Evolutionary conservation across 2,113 vertebrate genomes (phyloP), one percentile per base, ranked within the genome.

Genomic region (Chinchilla lanigera): DNA sequence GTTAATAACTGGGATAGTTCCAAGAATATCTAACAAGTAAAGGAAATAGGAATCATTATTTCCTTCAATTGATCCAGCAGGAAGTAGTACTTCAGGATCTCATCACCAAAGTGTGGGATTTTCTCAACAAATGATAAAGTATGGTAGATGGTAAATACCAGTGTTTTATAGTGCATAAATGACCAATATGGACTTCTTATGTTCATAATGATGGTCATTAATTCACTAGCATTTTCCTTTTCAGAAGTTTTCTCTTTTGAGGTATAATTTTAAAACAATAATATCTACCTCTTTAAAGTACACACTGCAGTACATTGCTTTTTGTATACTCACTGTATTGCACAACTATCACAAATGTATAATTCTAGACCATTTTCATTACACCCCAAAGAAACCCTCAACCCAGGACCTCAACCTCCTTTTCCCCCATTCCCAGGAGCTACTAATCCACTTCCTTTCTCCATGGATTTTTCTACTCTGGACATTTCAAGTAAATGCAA

Each of bases 41-140:
- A 90, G 73, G 26, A 73, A 85, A 80, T 26, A 11, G 20, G 22
- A 86, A 77, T 54, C 12, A n/a, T 82, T 58, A 86, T 71, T 88
- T 84, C 20, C 13, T 83, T 30, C 20, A 41, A 69, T 58, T 54
- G 28, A 67, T 56, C 86, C 60, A 81, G 30, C 61, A 90, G 35
- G 26, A 96, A 94, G 26, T 58, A 75, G 26, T 52, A 75, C 56
- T 93, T 86, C 6, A 54, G 61, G 50, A 60, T 86, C 75, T 56
- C 73, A 16, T 75, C 28, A 83, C 22, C 20, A 69, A 91, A 89
- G 1, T 35, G 19, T 35, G 54, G 35, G 54, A 33, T 58, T 96
- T 93, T 71, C 84, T 83, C 52, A 95, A 65, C 28, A 92, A 87
- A 56, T 54, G 73, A 84, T 58, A 89, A 95, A 78, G 90, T 63